phyloP scores from a whole-genome alignment of 1,140 invertebrate species.

The Lepeophtheirus salmonis region DNA sequence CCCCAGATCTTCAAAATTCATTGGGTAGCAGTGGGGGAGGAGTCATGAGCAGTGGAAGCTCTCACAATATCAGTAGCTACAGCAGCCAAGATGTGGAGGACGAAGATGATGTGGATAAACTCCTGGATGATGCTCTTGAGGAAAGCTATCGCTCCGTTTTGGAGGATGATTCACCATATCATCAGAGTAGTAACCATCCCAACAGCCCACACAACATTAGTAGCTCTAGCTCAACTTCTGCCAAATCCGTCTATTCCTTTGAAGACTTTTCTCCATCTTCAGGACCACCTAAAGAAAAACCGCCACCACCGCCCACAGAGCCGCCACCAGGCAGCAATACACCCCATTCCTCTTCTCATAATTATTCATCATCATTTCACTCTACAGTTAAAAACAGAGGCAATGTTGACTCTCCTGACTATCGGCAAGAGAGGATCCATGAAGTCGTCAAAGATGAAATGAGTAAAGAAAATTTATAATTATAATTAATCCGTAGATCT shows the following conservation, averaged over 20 bases:
- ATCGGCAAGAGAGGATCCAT: too few species aligned
- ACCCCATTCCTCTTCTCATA: too few species aligned
- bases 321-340: background rate
- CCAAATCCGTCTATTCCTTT: background rate
- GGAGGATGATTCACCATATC: background rate
- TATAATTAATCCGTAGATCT: background rate
- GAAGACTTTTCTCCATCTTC: background rate
- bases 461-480: too few species aligned
- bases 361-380: too few species aligned
- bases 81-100: conserved; percentile 2
- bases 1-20: background rate
- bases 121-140: conserved; percentile 13
- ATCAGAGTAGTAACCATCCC: background rate
- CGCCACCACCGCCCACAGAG: conserved; percentile 13
- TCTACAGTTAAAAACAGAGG: too few species aligned
- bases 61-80: background rate
- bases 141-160: conserved; percentile 13
- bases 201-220: too few species aligned
- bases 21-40: background rate
- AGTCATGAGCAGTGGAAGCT: background rate
- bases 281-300: conserved; percentile 10
- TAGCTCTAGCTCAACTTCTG: too few species aligned
- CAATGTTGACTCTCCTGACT: too few species aligned
- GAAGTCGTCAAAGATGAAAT: too few species aligned
- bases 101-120: conserved; percentile 5